A percentile compares a stretch with the other conserved stretches of the same genome.
Conservation (phyloP, 2,888 invertebrate genomes). For the Magallana nippona region DNA sequence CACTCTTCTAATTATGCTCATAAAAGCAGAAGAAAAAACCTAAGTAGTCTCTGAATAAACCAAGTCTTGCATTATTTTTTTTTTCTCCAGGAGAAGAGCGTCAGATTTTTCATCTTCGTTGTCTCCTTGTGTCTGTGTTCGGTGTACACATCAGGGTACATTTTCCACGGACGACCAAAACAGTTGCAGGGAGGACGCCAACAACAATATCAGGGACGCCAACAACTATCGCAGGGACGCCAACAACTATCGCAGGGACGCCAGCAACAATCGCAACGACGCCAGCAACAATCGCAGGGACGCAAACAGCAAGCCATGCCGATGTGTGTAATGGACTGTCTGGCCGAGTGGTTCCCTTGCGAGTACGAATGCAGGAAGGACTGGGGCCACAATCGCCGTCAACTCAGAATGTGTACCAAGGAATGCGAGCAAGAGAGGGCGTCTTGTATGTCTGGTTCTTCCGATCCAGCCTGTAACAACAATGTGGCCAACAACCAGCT, state of each 20-base stretch:
- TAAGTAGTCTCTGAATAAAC: too few species aligned
- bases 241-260: too few species aligned
- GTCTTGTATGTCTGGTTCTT: background rate
- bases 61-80: background rate
- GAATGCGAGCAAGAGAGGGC: background rate
- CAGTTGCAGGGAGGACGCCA: too few species aligned
- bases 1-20: background rate
- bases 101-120: background rate
- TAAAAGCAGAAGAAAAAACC: too few species aligned
- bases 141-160: background rate
- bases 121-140: constrained; percentile 13
- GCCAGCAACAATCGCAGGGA: too few species aligned
- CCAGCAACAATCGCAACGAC: too few species aligned
- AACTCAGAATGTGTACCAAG: background rate
- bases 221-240: too few species aligned
- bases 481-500: background rate
- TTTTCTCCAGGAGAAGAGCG: background rate
- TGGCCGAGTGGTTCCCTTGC: constrained; percentile 1
- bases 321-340: background rate
- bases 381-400: background rate
- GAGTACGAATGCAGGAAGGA: background rate
- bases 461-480: background rate
- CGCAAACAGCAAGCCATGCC: background rate
- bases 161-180: too few species aligned
- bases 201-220: too few species aligned